Evolutionary conservation across 2,797 vertebrate species (phyloP).

Genomic region (Sphaeramia orbicularis): DNA sequence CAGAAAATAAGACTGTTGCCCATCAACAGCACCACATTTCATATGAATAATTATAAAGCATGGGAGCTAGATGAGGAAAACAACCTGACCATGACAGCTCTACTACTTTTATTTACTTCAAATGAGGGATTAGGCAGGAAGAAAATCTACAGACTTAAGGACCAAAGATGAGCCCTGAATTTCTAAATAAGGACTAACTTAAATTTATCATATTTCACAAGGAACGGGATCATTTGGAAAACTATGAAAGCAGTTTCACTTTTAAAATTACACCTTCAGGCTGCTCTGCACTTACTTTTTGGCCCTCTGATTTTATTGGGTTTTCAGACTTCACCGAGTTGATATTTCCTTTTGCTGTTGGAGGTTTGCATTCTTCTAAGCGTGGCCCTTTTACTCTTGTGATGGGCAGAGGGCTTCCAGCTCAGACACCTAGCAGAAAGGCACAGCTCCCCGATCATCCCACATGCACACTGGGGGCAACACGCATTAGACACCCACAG

Average conservation of each 20-base stretch:
- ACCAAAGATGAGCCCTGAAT: slow-evolving; percentile 73
- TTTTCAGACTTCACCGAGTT: slow-evolving; percentile 57
- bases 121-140: slow-evolving; percentile 85
- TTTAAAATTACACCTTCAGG: slow-evolving; percentile 57
- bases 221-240: slow-evolving; percentile 39
- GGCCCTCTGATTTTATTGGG: slow-evolving; percentile 47
- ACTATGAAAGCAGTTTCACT: slow-evolving; percentile 55
- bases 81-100: slow-evolving; percentile 86
- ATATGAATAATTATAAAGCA: slow-evolving; percentile 90
- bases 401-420: slow-evolving; percentile 71
- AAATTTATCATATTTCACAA: slow-evolving; percentile 69
- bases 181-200: slow-evolving; percentile 73
- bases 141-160: slow-evolving; percentile 80
- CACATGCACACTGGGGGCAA: slow-evolving; percentile 76
- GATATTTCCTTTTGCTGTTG: slow-evolving; percentile 64
- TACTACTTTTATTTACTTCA: slow-evolving; percentile 87
- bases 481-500: slow-evolving; percentile 77
- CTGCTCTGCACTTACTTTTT: slow-evolving; percentile 51
- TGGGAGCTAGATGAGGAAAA: slow-evolving; percentile 81
- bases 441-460: slow-evolving; percentile 68
- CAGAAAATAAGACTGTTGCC: slow-evolving; percentile 99
- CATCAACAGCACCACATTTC: slow-evolving; percentile 96
- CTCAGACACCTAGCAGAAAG: slow-evolving; percentile 73
- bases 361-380: slow-evolving; percentile 53
- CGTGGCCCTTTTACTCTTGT: slow-evolving; percentile 53